A percentile compares a stretch with the other conserved stretches of the same genome.
Conservation (phyloP, 2,113 vertebrate species). For the Triplophysa dalaica region DNA sequence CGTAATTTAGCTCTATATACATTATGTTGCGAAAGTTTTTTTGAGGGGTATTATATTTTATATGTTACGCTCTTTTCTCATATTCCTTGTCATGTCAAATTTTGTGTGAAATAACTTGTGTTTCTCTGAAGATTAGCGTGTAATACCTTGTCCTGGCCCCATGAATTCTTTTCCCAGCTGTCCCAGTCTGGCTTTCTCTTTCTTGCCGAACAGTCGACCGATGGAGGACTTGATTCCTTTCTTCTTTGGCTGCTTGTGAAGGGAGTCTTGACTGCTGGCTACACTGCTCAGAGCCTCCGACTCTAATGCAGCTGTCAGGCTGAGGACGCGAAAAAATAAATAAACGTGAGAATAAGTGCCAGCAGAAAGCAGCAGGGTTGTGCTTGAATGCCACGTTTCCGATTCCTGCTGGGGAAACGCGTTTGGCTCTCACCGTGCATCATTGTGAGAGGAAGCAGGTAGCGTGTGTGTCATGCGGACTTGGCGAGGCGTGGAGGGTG, state of each 20-base stretch:
- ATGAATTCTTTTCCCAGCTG: slow-evolving; percentile 88
- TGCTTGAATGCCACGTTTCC: neutral
- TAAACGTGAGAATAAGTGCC: neutral
- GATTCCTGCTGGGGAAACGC: neutral
- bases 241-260: slow-evolving; percentile 97
- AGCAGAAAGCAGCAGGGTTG: neutral
- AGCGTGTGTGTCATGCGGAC: slow-evolving; percentile 96
- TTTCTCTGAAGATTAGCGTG: neutral
- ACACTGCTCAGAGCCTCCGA: slow-evolving; percentile 90
- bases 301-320: slow-evolving; percentile 86
- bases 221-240: slow-evolving; percentile 99
- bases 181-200: slow-evolving; percentile 91
- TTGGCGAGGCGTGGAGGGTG: slow-evolving; percentile 90
- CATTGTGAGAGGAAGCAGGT: slow-evolving; percentile 94
- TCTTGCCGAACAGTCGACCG: slow-evolving; percentile 96
- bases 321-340: slow-evolving; percentile 67
- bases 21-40: too few species aligned
- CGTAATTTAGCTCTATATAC: too few species aligned
- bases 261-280: slow-evolving; percentile 95
- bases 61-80: too few species aligned
- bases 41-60: too few species aligned
- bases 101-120: too few species aligned
- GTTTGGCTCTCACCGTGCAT: slow-evolving; percentile 79
- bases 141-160: slow-evolving; percentile 61
- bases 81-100: too few species aligned